These are phyloP conservation scores for Pomatorhinus ruficollis DNA, from an alignment of 2,113 vertebrate genomes.

Conservation along the genomic window DNA sequence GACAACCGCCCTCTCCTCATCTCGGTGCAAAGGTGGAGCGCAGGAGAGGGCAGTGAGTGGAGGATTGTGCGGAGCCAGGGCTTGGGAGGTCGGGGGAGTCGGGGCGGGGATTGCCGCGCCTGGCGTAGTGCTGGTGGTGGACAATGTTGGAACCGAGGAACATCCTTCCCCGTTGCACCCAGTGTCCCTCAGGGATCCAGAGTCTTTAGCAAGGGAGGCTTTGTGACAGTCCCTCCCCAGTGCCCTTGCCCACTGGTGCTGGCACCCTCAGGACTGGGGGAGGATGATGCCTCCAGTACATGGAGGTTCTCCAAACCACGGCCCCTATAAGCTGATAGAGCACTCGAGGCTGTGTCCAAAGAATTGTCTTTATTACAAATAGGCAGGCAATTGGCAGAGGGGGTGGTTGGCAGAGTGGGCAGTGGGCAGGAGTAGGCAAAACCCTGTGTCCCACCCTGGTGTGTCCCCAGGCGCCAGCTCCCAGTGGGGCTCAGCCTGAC, in stretches of 20 bases:
- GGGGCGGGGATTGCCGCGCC: rapidly evolving
- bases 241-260: not conserved
- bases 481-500: not conserved
- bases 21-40: not conserved
- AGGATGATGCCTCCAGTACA: too few species aligned
- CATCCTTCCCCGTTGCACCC: not conserved
- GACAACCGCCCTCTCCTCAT: not conserved
- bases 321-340: not conserved
- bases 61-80: not conserved
- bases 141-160: not conserved
- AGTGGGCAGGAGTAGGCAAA: not conserved
- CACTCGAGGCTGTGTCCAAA: not conserved
- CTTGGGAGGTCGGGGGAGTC: not conserved
- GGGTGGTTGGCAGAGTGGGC: not conserved
- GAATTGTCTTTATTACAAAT: conserved; percentile 43
- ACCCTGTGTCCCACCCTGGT: rapidly evolving
- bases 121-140: rapidly evolving
- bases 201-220: not conserved
- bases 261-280: rapidly evolving
- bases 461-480: not conserved
- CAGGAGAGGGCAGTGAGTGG: not conserved
- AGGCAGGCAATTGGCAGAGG: not conserved
- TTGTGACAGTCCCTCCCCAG: not conserved
- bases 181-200: not conserved
- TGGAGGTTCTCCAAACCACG: rapidly evolving